These are phyloP conservation scores for Patella depressa DNA, from an alignment of 2,888 invertebrate species.

Conservation along the genomic window DNA sequence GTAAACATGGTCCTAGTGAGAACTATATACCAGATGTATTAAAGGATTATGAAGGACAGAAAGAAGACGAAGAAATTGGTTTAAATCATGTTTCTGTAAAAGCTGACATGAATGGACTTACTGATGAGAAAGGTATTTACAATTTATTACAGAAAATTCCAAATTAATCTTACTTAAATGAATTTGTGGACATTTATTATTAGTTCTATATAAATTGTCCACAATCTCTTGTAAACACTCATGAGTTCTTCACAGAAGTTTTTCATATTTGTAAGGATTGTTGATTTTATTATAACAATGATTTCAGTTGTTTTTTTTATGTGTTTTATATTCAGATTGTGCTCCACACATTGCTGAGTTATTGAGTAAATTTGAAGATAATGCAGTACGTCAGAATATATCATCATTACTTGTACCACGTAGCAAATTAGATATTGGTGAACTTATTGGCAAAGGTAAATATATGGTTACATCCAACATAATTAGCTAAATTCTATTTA, in stretches of 20 bases:
- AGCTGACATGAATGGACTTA: constrained; percentile 59
- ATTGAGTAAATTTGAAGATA: constrained; percentile 58
- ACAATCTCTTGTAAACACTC: neutral
- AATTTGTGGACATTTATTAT: neutral
- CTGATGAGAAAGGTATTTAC: constrained; percentile 49
- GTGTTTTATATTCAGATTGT: constrained; percentile 44
- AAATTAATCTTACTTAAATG: too few relatives aligned
- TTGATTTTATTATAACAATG: neutral
- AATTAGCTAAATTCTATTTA: neutral
- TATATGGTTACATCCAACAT: neutral
- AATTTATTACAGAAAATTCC: too few relatives aligned
- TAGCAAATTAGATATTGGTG: constrained; percentile 56
- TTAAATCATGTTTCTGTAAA: constrained; percentile 58
- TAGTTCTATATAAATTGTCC: neutral
- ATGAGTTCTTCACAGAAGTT: neutral
- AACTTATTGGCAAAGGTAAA: constrained; percentile 61
- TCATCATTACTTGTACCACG: constrained; percentile 55
- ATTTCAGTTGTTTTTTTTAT: neutral
- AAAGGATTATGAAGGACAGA: constrained; percentile 58
- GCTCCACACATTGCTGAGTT: constrained; percentile 60
- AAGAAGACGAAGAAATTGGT: constrained; percentile 54
- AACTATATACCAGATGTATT: constrained; percentile 63
- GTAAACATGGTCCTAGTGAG: constrained; percentile 58
- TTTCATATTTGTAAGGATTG: neutral
- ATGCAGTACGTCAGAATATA: constrained; percentile 54